A percentile compares a stretch with the other conserved stretches of the same genome.
Conservation (phyloP, 2,797 vertebrate genomes). For the Trichosurus vulpecula region DNA sequence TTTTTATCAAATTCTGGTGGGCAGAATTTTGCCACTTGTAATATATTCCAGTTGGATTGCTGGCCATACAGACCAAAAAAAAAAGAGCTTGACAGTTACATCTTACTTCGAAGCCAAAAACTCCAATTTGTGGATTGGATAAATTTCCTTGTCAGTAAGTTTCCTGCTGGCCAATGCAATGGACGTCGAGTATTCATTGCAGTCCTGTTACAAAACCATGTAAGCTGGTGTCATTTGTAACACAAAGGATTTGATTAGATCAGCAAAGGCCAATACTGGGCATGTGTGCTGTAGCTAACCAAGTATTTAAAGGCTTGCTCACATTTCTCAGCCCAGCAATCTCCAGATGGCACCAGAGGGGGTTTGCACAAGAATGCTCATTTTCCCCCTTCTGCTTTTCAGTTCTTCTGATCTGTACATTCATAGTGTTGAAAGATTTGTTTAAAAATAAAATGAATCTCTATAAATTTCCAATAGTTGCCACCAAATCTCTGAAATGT, state of each 20-base stretch:
- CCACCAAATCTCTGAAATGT: not conserved
- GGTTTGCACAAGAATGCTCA: not conserved
- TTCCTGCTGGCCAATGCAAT: not conserved
- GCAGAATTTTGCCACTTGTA: not conserved
- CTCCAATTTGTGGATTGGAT: not conserved
- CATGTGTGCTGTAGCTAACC: not conserved
- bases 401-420: not conserved
- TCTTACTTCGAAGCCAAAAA: not conserved
- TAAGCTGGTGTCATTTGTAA: not conserved
- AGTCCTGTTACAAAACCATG: not conserved
- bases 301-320: not conserved
- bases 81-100: not conserved
- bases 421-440: not conserved
- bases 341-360: not conserved
- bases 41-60: not conserved
- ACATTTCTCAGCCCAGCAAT: not conserved
- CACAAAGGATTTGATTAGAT: not conserved
- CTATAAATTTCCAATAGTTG: not conserved
- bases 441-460: not conserved
- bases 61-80: not conserved
- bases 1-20: not conserved
- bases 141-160: not conserved
- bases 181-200: not conserved
- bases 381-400: not conserved
- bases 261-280: not conserved